These are phyloP conservation scores for Scolopax mira DNA, from an alignment of 2,113 vertebrate genomes.

Conservation along the genomic window DNA sequence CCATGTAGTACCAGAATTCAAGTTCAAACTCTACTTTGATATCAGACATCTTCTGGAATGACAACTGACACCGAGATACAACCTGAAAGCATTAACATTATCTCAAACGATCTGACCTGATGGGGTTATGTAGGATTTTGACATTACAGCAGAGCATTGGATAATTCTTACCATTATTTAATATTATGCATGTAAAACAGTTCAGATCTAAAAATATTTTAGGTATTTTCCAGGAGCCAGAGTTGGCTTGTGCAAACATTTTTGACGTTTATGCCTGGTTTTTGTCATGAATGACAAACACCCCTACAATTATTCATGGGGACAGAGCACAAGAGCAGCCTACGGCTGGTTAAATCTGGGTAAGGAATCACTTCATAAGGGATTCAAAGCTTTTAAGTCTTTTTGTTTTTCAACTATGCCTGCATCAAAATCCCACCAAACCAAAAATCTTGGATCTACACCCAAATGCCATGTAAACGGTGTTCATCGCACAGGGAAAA, in stretches of 20 bases:
- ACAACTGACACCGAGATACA: background rate
- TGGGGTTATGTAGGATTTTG: background rate
- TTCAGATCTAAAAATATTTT: background rate
- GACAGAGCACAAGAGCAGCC: background rate
- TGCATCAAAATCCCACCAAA: background rate
- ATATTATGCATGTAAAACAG: background rate
- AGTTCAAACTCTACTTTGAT: background rate
- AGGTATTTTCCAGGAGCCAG: background rate
- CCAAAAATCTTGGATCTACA: background rate
- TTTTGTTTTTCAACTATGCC: background rate
- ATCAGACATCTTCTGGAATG: background rate
- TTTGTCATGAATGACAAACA: background rate
- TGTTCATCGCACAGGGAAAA: background rate
- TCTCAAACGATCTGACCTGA: background rate
- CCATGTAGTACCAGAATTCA: background rate
- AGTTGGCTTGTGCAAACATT: background rate
- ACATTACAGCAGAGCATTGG: background rate
- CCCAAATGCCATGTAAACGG: accelerated
- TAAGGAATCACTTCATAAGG: background rate
- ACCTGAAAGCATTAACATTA: accelerated
- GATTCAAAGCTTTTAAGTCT: background rate
- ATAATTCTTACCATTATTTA: background rate
- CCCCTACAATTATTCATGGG: background rate
- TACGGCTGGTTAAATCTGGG: background rate
- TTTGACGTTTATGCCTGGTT: background rate